Base-by-base conservation (phyloP, 2,113 vertebrate genomes). In the Parotia lawesii region DNA sequence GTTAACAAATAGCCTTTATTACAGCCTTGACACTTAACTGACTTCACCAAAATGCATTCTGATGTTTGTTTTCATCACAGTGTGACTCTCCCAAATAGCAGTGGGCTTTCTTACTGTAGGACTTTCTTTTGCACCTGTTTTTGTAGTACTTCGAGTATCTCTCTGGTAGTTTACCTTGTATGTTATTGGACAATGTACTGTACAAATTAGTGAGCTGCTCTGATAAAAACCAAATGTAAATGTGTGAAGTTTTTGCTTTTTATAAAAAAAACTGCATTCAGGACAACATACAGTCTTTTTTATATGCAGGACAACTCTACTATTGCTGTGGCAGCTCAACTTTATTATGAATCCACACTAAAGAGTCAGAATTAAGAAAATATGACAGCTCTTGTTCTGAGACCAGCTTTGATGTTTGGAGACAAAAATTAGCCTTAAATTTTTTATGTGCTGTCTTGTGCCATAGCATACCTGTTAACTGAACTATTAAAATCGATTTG, bases 341-440 rank as follows among this genome's bases (percentile, higher is more conserved):
- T 90, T 92, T 84, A 29, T 65, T 91, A 73, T 29, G 18, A 87
- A 92, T 95, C 44, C 35, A 56, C 14, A 15, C 50, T 78, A 21
- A 91, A 83, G 28, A 83, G 72, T 91, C 64, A 67, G 60, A 90
- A 89, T 87, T 80, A 44, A 85, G 35, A 73, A 89, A 85, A 66
- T 64, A n/a, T 4, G 47, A 85, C 37, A 80, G 20, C 62, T 93
- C 42, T n/a, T 88, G 27, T 91, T 91, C 78, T 3, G 8, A 94
- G 91, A 91, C 75, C 74, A 85, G 56, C 64, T 90, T 93, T 83
- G 76, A 79, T 47, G 6, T 77, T 47, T 90, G 81, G 70, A 47
- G 57, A 87, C 54, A 87, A 89, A 95, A 94, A 85, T 40, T 44
- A 87, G 95, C 94, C 96, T 97, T 97, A 97, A 94, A 60, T 51